Evolutionary conservation across 2,888 invertebrate genomes (phyloP), one percentile per base, ranked within the genome.

Genomic region (Eutolmus rufibarbis): DNA sequence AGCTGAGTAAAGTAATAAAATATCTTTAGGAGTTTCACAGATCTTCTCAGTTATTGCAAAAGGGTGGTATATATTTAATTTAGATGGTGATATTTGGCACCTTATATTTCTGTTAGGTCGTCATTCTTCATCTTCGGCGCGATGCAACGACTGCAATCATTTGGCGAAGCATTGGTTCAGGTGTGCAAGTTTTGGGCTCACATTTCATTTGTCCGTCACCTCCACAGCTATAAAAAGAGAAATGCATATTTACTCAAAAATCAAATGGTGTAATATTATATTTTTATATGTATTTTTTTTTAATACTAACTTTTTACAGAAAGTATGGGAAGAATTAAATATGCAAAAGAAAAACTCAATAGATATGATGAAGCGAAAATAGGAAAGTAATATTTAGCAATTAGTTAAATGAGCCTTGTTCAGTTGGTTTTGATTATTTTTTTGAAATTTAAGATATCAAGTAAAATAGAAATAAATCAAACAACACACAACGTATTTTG

Each of bases 171-270:
- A 97, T 96, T 87, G 97, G 97, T 92, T 97, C 97, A 76, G 98
- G 97, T 90, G 96, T 96, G 93, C 98, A 98, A 89, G 95, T 95
- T 93, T 96, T 96, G 88, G 98, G 98, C 93, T 98, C 97, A 93
- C 98, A 98, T 93, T 97, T 96, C 98, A 98, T 98, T 93, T 97
- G 96, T 90, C 98, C 98, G 92, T 97, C 96, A 89, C 96, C 96
- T 91, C 97, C 97, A 93, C 98, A 98, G 93, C 97, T 97, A 23
- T 28, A 88, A 23, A 12, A 74, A 77, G 56, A 57, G 28, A 79
- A 46, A 76, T 84, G 74, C 12, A 43, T 14, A 14, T 43, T 43
- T 12, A 16, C 2, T 46, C 16, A 46, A 46, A 40, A 40, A 8
- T 34, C 9, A 40, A 40, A 40, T 34, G 40, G 9, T 40, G 9